Evolutionary conservation across 2,888 invertebrate species (phyloP).

Genomic region (Mythimna impura): DNA sequence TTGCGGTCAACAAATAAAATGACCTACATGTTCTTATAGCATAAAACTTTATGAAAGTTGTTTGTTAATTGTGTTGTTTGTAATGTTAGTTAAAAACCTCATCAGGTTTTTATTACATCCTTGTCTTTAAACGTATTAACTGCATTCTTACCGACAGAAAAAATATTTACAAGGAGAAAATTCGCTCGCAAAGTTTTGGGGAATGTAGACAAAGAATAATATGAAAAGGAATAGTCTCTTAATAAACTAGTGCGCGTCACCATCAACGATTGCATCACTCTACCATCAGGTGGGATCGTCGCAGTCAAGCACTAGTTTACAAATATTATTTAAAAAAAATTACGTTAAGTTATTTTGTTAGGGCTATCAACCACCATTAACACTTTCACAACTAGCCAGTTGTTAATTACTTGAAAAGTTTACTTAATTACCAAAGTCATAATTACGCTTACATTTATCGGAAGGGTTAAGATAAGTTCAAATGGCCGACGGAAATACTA

Average conservation of each 20-base stretch:
- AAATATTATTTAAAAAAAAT: no score
- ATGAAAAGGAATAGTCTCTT: not conserved
- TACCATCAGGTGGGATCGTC: no score
- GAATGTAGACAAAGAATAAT: not conserved
- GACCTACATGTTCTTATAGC: not conserved
- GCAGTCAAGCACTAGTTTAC: no score
- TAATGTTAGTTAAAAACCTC: no score
- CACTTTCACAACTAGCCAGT: not conserved
- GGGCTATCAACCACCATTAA: not conserved
- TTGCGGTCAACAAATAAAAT: not conserved
- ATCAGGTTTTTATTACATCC: not conserved
- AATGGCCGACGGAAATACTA: conserved; percentile 26
- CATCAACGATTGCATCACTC: no score
- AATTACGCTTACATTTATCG: conserved; percentile 1
- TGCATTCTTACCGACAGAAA: not conserved
- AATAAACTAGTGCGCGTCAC: no score
- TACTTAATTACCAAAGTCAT: not conserved
- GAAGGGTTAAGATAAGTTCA: conserved; percentile 24
- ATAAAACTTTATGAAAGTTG: no score
- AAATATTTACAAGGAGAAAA: not conserved
- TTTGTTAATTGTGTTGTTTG: no score
- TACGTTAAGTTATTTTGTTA: no score
- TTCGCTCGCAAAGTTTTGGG: no score
- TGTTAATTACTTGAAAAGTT: not conserved
- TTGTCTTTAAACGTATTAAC: not conserved